Evolutionary conservation across 2,113 vertebrate species (phyloP).

Genomic region (Aptenodytes patagonicus): DNA sequence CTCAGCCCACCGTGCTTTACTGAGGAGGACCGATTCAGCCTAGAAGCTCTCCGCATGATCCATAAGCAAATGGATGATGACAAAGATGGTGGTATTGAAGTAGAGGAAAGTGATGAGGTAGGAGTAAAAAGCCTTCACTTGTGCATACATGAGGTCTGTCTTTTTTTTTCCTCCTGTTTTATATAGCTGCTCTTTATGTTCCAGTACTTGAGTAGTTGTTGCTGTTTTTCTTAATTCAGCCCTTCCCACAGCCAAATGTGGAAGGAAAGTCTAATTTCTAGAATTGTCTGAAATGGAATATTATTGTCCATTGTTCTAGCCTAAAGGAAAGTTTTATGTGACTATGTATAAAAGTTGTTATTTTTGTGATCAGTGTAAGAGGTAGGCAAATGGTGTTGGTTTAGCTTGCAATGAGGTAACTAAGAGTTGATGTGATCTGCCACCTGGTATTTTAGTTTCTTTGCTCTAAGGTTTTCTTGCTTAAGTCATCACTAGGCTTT

Average conservation of each 20-base stretch:
- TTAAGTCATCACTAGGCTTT: background rate
- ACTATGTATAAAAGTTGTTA: background rate
- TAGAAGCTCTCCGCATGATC: constrained; percentile 94
- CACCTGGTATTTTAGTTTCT: background rate
- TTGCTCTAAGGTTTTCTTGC: background rate
- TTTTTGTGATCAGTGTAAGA: background rate
- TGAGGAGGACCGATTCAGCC: constrained; percentile 91
- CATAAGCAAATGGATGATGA: constrained; percentile 99
- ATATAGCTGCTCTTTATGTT: background rate
- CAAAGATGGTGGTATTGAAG: constrained; percentile 96
- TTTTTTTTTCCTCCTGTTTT: background rate
- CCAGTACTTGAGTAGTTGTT: background rate
- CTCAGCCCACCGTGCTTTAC: constrained; percentile 90
- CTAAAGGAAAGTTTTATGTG: background rate
- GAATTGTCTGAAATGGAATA: background rate
- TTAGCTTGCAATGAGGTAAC: background rate
- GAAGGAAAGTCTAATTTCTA: background rate
- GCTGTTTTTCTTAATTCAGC: background rate
- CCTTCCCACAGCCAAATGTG: background rate
- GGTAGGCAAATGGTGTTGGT: background rate
- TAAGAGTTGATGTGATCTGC: background rate
- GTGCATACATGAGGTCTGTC: background rate
- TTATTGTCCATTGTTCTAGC: background rate
- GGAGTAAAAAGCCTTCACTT: constrained; percentile 27
- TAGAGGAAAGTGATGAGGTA: constrained; percentile 98